Evolutionary conservation across 2,888 invertebrate genomes (phyloP), one percentile per base, ranked within the genome.

Genomic region (Cacoxenus indagator): DNA sequence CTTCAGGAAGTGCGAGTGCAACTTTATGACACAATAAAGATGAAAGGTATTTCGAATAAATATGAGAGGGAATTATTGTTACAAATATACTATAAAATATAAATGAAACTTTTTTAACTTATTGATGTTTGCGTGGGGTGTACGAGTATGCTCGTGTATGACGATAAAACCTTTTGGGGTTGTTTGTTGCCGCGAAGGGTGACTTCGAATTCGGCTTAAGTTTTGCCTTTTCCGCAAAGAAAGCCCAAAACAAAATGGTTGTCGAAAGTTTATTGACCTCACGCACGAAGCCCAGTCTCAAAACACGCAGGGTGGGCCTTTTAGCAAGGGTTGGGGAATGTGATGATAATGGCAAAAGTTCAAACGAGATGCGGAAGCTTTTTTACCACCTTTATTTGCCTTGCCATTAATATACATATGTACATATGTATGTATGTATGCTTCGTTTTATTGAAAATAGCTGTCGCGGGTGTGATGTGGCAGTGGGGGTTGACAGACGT

Each of bases 21-120:
- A 29, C 17, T 57, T 57, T 57, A 57, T 57, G 57, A 57, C 29
- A 31, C 57, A 57, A 57, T 57, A 57, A 57, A 57, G 57, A 31
- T 57, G 57, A 57, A 57, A 57, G 29, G 31, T 31, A 29, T 57
- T 57, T 57, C 29, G 17, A 31, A 57, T 29, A 57, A 29, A 27
- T 48, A 48, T 48, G 48, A 17, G 17, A 48, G 17, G 48, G 17
- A 48, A 48, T 17, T n/a, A 48, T 6, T 14, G 17, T 48, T n/a
- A n/a, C 14, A 57, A 27, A n/a, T 57, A 29, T 57, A n/a, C n/a
- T 57, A 31, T 29, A 57, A 31, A 29, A 19, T 24, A 26, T 4
- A 57, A 17, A 8, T 24, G 17, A 57, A 57, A 57, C 27, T 17
- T 19, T 8, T 11, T 14, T 24, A 57, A 31, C n/a, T 29, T n/a